Evolutionary conservation across 1,140 invertebrate species (phyloP).

Genomic region (Sycobia sp.): DNA sequence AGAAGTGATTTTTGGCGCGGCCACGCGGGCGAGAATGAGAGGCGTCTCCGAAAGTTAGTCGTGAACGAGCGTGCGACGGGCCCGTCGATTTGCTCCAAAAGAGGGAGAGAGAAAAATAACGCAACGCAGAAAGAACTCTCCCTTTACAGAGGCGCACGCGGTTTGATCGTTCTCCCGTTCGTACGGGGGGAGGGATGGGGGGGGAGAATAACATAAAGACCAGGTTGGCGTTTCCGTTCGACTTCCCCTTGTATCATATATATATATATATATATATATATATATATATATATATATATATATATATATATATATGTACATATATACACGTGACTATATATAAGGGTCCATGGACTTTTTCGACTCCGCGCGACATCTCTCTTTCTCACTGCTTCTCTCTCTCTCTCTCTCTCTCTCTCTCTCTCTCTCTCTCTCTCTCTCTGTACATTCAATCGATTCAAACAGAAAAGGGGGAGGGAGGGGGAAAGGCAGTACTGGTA

Average conservation of each 20-base stretch:
- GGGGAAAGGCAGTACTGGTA: constrained; percentile 1
- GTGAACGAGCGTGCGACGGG: background rate
- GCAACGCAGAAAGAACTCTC: no score
- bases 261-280: no score
- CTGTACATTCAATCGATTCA: constrained; percentile 15
- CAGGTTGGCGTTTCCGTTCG: constrained; percentile 31
- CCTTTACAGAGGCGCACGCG: no score
- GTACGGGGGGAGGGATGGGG: no score
- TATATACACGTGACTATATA: constrained; percentile 19
- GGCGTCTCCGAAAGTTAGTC: no score
- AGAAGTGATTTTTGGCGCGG: background rate
- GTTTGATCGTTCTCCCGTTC: no score
- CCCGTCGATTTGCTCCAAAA: background rate
- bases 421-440: background rate
- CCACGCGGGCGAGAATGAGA: background rate
- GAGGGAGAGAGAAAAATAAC: background rate
- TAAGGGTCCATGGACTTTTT: constrained; percentile 9
- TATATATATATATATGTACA: no score
- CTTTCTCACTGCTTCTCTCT: background rate
- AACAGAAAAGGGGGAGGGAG: background rate
- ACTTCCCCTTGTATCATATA: constrained; percentile 21
- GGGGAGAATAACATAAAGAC: constrained; percentile 9
- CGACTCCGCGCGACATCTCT: background rate
- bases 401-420: background rate
- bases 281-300: constrained; percentile 23